phyloP scores from a whole-genome alignment of 2,113 vertebrate species.

The Corythornis cristatus region DNA sequence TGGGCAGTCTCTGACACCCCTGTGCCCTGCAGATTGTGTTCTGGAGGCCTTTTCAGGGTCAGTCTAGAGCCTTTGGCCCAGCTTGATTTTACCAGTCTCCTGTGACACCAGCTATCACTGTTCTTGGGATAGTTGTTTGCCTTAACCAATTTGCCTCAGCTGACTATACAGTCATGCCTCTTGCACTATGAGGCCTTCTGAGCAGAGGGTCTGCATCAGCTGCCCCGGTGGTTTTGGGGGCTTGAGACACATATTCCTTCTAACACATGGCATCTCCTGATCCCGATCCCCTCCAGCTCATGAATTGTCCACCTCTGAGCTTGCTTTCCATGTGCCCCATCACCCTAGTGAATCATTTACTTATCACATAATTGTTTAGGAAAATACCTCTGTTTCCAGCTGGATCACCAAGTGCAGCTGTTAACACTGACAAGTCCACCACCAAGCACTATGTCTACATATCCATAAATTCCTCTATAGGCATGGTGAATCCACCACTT shows the following conservation, averaged over 20 bases:
- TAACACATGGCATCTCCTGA: background rate
- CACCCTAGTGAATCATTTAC: background rate
- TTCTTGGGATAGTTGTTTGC: background rate
- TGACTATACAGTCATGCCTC: background rate
- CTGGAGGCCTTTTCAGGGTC: background rate
- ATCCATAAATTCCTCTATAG: too few relatives aligned
- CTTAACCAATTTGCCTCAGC: background rate
- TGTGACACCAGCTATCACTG: background rate
- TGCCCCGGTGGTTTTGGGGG: accelerated
- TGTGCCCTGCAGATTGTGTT: background rate
- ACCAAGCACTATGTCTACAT: background rate
- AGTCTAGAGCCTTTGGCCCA: background rate
- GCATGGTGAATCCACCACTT: background rate
- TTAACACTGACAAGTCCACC: background rate
- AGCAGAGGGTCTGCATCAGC: background rate
- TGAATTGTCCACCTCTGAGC: background rate
- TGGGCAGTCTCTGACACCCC: background rate
- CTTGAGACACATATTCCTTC: too few relatives aligned
- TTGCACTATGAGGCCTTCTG: accelerated
- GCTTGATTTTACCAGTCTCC: background rate
- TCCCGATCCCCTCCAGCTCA: background rate
- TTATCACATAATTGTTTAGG: background rate
- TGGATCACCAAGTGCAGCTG: background rate
- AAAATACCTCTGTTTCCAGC: background rate
- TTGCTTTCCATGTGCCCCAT: background rate